Evolutionary conservation across 2,888 invertebrate genomes (phyloP).

Genomic region (Archips xylosteana): DNA sequence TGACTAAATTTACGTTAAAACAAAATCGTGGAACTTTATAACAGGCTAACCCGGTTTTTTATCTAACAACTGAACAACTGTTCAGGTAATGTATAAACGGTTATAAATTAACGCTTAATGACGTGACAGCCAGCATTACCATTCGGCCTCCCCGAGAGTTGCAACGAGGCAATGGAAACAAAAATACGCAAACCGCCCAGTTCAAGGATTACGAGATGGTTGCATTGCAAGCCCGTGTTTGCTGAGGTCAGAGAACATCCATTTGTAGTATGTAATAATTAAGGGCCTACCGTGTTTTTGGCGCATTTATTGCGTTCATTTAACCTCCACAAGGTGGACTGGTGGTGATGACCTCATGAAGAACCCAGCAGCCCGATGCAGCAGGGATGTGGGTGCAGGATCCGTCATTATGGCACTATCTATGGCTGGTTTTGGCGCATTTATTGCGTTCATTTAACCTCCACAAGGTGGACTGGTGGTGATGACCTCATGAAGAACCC

Average conservation of each 20-base stretch:
- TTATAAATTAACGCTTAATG: not conserved
- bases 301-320: no score
- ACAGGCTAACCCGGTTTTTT: not conserved
- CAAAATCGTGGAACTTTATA: not conserved
- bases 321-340: no score
- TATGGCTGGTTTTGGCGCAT: no score
- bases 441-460: no score
- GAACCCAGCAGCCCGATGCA: no score
- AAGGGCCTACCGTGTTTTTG: no score
- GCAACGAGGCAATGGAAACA: conserved; percentile 15
- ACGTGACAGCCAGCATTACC: not conserved
- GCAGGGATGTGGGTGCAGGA: no score
- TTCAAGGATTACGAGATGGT: conserved; percentile 1
- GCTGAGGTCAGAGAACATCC: not conserved
- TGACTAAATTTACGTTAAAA: not conserved
- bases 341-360: no score
- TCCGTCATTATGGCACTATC: no score
- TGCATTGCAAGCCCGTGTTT: conserved; percentile 2
- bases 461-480: no score
- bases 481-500: no score
- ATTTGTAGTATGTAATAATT: not conserved
- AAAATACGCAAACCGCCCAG: conserved; percentile 4
- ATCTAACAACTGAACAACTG: no score
- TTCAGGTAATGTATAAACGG: not conserved
- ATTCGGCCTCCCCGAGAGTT: not conserved